Evolutionary conservation across 2,888 invertebrate genomes (phyloP).

Genomic region (Yponomeuta cagnagella): DNA sequence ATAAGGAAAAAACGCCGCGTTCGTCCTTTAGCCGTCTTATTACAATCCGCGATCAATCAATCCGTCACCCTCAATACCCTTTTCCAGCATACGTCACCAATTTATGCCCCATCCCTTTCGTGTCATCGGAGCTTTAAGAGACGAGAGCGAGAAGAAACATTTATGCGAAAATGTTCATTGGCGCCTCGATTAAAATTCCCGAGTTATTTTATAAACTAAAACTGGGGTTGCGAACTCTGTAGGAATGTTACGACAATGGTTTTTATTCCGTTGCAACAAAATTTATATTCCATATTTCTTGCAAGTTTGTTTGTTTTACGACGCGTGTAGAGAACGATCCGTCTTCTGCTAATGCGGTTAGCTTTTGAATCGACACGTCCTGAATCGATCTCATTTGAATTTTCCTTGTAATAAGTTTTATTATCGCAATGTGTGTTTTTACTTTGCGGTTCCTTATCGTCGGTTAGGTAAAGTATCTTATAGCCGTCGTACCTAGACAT

Average conservation of each 20-base stretch:
- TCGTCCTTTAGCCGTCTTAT: conserved; percentile 36
- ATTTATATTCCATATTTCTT: background rate
- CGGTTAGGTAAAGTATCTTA: too few species aligned
- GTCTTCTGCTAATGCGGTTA: conserved; percentile 37
- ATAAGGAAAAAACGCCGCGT: too few species aligned
- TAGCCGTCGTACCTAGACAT: too few species aligned
- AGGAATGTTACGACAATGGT: background rate
- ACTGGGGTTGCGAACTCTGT: conserved; percentile 5
- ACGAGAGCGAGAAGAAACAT: background rate
- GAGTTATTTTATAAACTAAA: conserved; percentile 10
- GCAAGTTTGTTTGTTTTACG: conserved; percentile 13
- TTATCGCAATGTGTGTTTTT: background rate
- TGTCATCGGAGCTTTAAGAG: conserved; percentile 17
- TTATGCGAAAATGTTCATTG: background rate
- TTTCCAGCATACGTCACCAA: conserved; percentile 36
- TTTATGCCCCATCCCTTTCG: conserved; percentile 24
- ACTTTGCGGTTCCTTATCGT: background rate
- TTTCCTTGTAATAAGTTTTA: conserved; percentile 32
- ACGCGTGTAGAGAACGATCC: conserved; percentile 23
- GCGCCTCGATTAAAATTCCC: conserved; percentile 12
- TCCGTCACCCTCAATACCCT: conserved; percentile 38
- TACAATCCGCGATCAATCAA: conserved; percentile 46
- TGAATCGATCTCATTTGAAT: conserved; percentile 46
- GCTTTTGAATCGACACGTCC: conserved; percentile 45
- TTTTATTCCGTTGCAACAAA: conserved; percentile 6